phyloP scores from a whole-genome alignment of 2,113 vertebrate species.

The Columbina picui region DNA sequence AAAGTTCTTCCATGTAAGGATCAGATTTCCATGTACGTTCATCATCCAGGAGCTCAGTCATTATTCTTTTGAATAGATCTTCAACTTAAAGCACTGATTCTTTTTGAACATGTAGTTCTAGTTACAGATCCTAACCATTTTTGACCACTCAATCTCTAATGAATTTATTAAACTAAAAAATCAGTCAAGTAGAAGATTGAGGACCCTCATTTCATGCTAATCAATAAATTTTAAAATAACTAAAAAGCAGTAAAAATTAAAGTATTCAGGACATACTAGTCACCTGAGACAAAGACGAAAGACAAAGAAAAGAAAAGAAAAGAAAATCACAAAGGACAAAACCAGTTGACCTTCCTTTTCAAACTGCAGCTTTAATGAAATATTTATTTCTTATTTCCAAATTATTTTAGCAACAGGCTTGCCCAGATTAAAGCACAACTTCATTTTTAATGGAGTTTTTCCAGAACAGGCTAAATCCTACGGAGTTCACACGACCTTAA shows the following conservation, averaged over 20 bases:
- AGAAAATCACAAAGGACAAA: not conserved
- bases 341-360: not conserved
- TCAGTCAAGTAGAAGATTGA: not conserved
- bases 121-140: not conserved
- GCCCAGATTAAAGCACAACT: not conserved
- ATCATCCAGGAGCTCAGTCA: not conserved
- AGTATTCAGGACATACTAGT: fast-evolving
- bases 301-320: too few relatives aligned
- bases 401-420: not conserved
- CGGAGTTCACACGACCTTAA: not conserved
- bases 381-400: not conserved
- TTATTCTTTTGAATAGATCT: not conserved
- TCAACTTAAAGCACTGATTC: not conserved
- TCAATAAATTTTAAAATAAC: not conserved
- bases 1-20: not conserved
- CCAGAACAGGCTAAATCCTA: not conserved
- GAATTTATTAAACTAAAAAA: not conserved
- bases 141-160: not conserved
- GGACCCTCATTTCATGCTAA: not conserved
- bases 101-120: not conserved
- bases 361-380: not conserved
- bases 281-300: too few relatives aligned
- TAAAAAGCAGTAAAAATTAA: not conserved
- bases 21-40: not conserved
- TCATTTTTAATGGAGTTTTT: not conserved